Evolutionary conservation across 2,888 invertebrate species (phyloP).

Genomic region (Cephonodes hylas): DNA sequence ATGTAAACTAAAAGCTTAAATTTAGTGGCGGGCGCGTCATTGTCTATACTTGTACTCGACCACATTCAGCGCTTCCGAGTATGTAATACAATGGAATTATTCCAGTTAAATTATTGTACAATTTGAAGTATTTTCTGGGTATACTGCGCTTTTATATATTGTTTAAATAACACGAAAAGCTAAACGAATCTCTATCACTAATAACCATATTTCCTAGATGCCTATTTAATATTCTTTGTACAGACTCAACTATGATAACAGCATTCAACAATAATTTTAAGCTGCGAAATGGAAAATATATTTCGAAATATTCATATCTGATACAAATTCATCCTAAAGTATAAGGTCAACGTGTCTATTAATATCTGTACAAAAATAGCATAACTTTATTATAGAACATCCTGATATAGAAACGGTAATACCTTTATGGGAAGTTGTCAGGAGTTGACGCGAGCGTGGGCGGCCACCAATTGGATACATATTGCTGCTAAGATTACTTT

Average conservation of each 20-base stretch:
- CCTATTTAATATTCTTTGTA: too few relatives aligned
- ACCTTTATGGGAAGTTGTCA: slow-evolving; percentile 2
- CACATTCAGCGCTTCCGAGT: not conserved
- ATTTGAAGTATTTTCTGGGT: too few relatives aligned
- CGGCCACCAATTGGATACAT: not conserved
- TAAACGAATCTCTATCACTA: too few relatives aligned
- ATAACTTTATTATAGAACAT: not conserved
- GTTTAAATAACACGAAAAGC: too few relatives aligned
- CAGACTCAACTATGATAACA: too few relatives aligned
- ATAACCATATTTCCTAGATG: too few relatives aligned
- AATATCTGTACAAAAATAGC: not conserved
- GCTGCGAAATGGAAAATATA: too few relatives aligned
- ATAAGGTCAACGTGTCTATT: not conserved
- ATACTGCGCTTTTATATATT: too few relatives aligned
- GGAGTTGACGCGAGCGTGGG: not conserved
- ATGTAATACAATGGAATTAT: too few relatives aligned
- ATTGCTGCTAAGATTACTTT: not conserved
- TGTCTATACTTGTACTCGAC: not conserved
- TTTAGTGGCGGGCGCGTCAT: not conserved
- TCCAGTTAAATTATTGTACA: too few relatives aligned
- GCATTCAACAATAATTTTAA: too few relatives aligned
- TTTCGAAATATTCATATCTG: not conserved
- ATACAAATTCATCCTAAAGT: too few relatives aligned
- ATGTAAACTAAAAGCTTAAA: not conserved
- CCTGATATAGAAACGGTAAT: not conserved